Conservation (phyloP, 2,113 vertebrate species). For the Epinephelus cyanopodus region DNA sequence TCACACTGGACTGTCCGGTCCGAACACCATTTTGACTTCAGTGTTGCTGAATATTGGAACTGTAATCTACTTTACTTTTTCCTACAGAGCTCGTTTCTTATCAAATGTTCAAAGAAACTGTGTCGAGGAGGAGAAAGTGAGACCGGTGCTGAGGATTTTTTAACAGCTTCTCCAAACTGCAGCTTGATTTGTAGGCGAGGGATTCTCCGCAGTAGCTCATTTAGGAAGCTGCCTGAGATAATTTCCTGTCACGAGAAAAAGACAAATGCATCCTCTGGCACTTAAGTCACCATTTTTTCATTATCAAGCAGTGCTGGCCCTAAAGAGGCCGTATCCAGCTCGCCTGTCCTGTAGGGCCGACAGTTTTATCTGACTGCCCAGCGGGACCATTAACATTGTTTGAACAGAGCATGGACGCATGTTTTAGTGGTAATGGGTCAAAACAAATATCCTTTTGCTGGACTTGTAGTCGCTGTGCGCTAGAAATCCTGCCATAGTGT, state of each 20-base stretch:
- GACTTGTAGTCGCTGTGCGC: neutral
- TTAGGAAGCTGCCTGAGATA: slow-evolving; percentile 48
- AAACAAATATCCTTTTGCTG: slow-evolving; percentile 2
- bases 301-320: slow-evolving; percentile 24
- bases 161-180: slow-evolving; percentile 6
- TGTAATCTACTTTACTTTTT: neutral
- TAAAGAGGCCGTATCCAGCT: slow-evolving; percentile 44
- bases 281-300: slow-evolving; percentile 24
- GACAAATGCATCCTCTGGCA: slow-evolving; percentile 41
- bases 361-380: slow-evolving; percentile 43
- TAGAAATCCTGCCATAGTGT: neutral
- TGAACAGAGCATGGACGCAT: slow-evolving; percentile 9
- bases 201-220: slow-evolving; percentile 39
- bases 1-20: neutral
- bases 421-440: slow-evolving; percentile 30
- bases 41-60: neutral
- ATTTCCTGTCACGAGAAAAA: slow-evolving; percentile 53
- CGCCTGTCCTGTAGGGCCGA: slow-evolving; percentile 18
- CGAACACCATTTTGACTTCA: neutral
- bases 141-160: neutral
- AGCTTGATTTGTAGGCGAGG: slow-evolving; percentile 13
- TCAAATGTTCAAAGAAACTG: neutral
- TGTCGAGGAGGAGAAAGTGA: neutral
- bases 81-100: neutral
- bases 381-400: slow-evolving; percentile 40